Base-by-base conservation (phyloP, 2,888 invertebrate species). In the Caenorhabditis afra region DNA sequence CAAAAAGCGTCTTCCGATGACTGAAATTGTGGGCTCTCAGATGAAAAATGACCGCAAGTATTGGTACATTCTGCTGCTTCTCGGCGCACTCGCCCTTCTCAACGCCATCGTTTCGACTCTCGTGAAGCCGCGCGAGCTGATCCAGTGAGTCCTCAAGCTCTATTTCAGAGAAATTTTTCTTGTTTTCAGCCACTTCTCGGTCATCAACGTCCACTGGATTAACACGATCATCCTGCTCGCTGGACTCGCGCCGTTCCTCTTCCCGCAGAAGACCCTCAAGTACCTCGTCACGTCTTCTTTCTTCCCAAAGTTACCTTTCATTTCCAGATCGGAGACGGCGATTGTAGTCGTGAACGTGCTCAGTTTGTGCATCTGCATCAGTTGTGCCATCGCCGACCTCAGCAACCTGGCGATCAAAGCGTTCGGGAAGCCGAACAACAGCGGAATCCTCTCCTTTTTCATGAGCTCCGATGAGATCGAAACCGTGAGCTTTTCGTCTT, bases 131-230 rank as follows among this genome's bases (percentile, higher is more conserved):
- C 7, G 29, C 0, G 66, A 66, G 10, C 39, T 70, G 50, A 45
- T 61, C 52, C 77, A 77, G 77, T 77, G 50, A 65, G 77, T 49
- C 47, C 20, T 49, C 41, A 18, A n/a, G 20, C 16, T n/a, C 47
- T 18, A 3, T 16, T 16, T 55, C 55, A 39, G n/a, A n/a, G n/a
- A n/a, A n/a, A n/a, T 44, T 23, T 16, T 22, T n/a, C 44, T n/a
- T 14, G 44, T 44, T 65, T 75, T 55, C 76, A 76, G 76, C 20
- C 76, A 76, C 16, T 67, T 76, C 37, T 71, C 67, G n/a, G 78
- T 79, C 44, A 73, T 79, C n/a, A 73, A 65, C 20, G 59, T 79
- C 45, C 78, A 79, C 18, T 79, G 78, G 78, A 79, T 79, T 49
- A 73, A 66, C 50, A 62, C 78, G 1, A 62, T 79, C n/a, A 79